phyloP scores from a whole-genome alignment of 2,113 vertebrate species.

The Maccullochella peelii region DNA sequence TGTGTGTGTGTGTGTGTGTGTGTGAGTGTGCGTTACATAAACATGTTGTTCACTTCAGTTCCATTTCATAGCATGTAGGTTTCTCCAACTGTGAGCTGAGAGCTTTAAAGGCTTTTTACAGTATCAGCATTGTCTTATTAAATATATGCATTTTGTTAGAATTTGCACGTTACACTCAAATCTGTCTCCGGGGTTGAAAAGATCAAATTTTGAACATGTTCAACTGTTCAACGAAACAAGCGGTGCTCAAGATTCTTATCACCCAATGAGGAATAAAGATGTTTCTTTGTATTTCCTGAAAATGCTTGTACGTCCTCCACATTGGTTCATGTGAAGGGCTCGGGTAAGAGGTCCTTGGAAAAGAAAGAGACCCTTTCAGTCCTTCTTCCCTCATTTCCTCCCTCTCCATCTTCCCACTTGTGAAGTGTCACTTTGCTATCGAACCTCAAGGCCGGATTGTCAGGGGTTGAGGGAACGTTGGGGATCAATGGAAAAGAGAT shows the following conservation, averaged over 20 bases:
- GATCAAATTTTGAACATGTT: background rate
- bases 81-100: background rate
- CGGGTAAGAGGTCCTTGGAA: slow-evolving; percentile 53
- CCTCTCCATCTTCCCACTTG: slow-evolving; percentile 61
- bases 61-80: slow-evolving; percentile 25
- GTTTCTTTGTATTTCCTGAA: slow-evolving; percentile 68
- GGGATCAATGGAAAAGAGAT: slow-evolving; percentile 71
- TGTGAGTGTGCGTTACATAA: slow-evolving; percentile 13
- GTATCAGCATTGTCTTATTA: background rate
- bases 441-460: slow-evolving; percentile 65
- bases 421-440: slow-evolving; percentile 79
- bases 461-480: slow-evolving; percentile 53
- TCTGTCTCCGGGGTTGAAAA: background rate
- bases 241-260: slow-evolving; percentile 55
- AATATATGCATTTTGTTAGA: background rate
- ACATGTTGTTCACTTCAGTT: slow-evolving; percentile 35
- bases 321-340: slow-evolving; percentile 53
- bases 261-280: slow-evolving; percentile 51
- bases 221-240: slow-evolving; percentile 25
- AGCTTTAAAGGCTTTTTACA: slow-evolving; percentile 1
- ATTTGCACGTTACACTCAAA: slow-evolving; percentile 10
- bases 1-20: background rate
- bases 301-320: slow-evolving; percentile 34
- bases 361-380: slow-evolving; percentile 77
- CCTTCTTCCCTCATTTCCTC: slow-evolving; percentile 59